Evolutionary conservation across 2,113 vertebrate species (phyloP), one percentile per base, ranked within the genome.

Genomic region (Callospermophilus lateralis): DNA sequence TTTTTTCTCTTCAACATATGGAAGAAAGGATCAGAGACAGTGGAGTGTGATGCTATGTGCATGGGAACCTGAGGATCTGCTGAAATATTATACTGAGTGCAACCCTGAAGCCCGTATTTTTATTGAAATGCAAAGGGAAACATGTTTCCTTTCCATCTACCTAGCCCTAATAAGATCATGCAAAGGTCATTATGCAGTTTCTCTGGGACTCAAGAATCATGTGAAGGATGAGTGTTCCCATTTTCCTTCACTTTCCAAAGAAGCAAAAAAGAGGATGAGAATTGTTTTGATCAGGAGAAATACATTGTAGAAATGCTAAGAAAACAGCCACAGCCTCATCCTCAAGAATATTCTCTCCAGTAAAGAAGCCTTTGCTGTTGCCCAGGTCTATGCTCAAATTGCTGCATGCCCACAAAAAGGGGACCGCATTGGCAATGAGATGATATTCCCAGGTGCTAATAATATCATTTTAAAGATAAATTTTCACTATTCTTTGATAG

Each of bases 221-320:
- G 70, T 42, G 45, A 85, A 67, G 30, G 30, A 26, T 6, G 51
- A 65, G 8, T 4, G 70, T 93, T 67, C 6, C 13, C 34, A 68
- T 78, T 30, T 78, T 74, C 6, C 19, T 45, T 22, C 17, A n/a
- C 68, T 90, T 95, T 92, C 53, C 78, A 76, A 92, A 77, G 84
- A 91, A 95, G 67, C 6, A 72, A 24, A 65, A 93, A 78, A 28
- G 45, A 42, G 16, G 80, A 42, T 20, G 15, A 53, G 9, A n/a
- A 65, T 87, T 67, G 17, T 48, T 93, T 89, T 90, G 51, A 45
- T 70, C 48, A 28, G 22, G 63, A 91, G 20, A 37, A 80, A 61
- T n/a, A 68, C 6, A 48, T 78, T 80, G 19, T 63, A 81, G 45
- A 95, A 85, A 86, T 67, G 16, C 68, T 58, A 72, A 84, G 87